Evolutionary conservation across 2,797 vertebrate genomes (phyloP), one percentile per base, ranked within the genome.

Genomic region (Enteromius argenteus): DNA sequence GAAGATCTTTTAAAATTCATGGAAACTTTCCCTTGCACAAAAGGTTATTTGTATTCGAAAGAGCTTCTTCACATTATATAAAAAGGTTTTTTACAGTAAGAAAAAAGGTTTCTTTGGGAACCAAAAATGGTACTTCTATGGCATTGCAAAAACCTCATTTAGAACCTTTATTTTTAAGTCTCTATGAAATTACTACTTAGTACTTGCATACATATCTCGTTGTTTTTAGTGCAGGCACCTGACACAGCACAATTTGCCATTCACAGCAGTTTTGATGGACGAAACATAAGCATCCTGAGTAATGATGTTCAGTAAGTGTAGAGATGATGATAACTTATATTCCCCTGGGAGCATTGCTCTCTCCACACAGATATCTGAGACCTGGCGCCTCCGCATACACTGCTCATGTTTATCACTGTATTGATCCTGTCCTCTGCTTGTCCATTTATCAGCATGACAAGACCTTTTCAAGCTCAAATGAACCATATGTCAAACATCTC

Each of bases 371-470:
- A 82, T 23, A 81, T 58, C 23, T 58, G 73, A 85, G 66, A 74
- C 72, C 53, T 82, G 79, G 69, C 39, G 72, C 79, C 79, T 75
- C 42, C 15, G 35, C 9, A 53, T 23, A 66, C 77, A 67, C 58
- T 46, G 73, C 72, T 78, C 72, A 56, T 85, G 69, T 84, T 78
- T 49, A 78, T 71, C 75, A 30, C 66, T 69, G 9, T 78, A 84
- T 84, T 39, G 82, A 84, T 84, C 78, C 39, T 78, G 82, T 84
- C 82, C 66, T 71, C 53, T 62, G 53, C 82, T 84, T 84, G 82
- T 79, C 64, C 37, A 69, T 84, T 78, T 78, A 58, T 84, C 64
- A 84, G 51, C n/a, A 69, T 27, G 15, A 62, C 66, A 72, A 27
- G 51, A 35, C 64, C 73, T 83, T 49, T 68, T 60, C 75, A 62